Conservation (phyloP, 2,888 invertebrate species). For the Parnassius glacialis region DNA sequence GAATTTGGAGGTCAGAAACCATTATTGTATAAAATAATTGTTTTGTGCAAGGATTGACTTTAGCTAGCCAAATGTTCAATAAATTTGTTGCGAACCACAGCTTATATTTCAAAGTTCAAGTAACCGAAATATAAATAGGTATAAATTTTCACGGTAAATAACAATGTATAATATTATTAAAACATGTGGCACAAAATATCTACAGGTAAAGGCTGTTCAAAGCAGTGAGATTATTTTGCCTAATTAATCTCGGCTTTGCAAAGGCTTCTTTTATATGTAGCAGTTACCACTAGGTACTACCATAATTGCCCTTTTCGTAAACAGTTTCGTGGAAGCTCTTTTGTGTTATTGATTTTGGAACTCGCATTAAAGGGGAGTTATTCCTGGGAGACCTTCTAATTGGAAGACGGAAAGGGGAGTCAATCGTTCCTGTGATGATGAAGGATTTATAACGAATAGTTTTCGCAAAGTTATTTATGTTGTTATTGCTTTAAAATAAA, state of each 20-base stretch:
- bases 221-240: conserved; percentile 35
- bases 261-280: conserved; percentile 35
- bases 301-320: conserved; percentile 26
- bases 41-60: too few relatives aligned
- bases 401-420: conserved; percentile 17
- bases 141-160: too few relatives aligned
- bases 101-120: too few relatives aligned
- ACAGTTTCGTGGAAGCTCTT: conserved; percentile 39
- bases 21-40: too few relatives aligned
- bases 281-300: conserved; percentile 12
- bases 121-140: too few relatives aligned
- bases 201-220: background rate
- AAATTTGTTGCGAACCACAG: too few relatives aligned
- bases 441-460: conserved; percentile 7
- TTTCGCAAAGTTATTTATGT: background rate
- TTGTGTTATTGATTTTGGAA: conserved; percentile 42
- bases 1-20: too few relatives aligned
- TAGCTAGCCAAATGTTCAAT: too few relatives aligned
- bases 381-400: conserved; percentile 28
- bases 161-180: too few relatives aligned
- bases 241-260: conserved; percentile 47
- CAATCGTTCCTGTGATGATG: conserved; percentile 7
- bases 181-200: too few relatives aligned
- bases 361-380: conserved; percentile 33
- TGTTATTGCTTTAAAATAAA: too few relatives aligned